A percentile compares a stretch with the other conserved stretches of the same genome.
Conservation (phyloP, 2,888 invertebrate species). For the Pecten maximus region DNA sequence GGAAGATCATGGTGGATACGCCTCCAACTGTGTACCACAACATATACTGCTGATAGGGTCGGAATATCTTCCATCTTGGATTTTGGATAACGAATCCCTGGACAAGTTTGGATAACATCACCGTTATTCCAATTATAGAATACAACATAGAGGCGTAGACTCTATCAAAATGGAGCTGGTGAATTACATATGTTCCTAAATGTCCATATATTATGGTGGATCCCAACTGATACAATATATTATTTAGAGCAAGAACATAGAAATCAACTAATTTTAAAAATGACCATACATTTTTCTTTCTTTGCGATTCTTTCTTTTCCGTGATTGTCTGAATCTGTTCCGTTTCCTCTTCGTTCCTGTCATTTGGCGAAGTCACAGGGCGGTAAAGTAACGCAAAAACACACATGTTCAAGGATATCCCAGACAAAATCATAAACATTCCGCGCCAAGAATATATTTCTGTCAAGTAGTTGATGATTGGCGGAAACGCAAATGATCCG, state of each 20-base stretch:
- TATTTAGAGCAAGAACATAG: conserved; percentile 48
- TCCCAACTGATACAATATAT: conserved; percentile 51
- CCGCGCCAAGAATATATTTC: conserved; percentile 51
- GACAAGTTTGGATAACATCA: conserved; percentile 43
- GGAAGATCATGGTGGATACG: conserved; percentile 38
- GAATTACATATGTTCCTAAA: conserved; percentile 50
- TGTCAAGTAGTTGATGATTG: conserved; percentile 46
- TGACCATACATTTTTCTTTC: conserved; percentile 39
- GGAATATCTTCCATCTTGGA: conserved; percentile 37
- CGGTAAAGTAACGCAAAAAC: conserved; percentile 46
- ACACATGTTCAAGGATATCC: conserved; percentile 49
- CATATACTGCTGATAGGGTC: conserved; percentile 49
- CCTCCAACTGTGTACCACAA: conserved; percentile 51
- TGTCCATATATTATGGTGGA: conserved; percentile 50
- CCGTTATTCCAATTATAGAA: conserved; percentile 47
- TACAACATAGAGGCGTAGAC: conserved; percentile 43
- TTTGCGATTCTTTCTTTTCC: neutral
- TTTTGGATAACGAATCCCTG: conserved; percentile 45
- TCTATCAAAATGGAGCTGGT: conserved; percentile 24
- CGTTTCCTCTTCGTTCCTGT: neutral
- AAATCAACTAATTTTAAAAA: conserved; percentile 37
- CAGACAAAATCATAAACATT: conserved; percentile 51
- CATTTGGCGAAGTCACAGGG: conserved; percentile 35
- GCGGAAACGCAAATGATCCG: conserved; percentile 52
- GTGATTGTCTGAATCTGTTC: neutral